phyloP scores from a whole-genome alignment of 2,797 vertebrate species.

The Pteronotus mesoamericanus region DNA sequence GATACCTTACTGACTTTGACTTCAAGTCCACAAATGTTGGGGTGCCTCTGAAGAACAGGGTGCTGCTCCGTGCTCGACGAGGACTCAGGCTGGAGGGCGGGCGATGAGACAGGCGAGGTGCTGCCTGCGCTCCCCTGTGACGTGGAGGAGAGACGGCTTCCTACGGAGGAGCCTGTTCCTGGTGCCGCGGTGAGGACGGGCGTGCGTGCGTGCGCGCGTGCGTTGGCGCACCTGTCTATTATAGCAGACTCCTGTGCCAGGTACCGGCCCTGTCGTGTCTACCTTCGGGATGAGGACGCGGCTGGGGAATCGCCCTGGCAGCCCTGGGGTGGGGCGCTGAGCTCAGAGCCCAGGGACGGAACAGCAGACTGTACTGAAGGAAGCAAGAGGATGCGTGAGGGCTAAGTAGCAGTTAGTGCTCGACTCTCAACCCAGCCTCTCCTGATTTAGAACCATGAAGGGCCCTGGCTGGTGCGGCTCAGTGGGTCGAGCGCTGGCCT shows the following conservation, averaged over 20 bases:
- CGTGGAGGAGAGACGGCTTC: fast-evolving
- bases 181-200: fast-evolving
- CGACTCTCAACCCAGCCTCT: not conserved
- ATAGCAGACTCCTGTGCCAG: fast-evolving
- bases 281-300: not conserved
- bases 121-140: fast-evolving
- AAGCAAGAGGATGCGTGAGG: fast-evolving
- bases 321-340: not conserved
- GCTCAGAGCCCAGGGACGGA: not conserved
- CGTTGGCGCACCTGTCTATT: fast-evolving
- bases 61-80: too few relatives aligned
- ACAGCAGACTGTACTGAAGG: fast-evolving
- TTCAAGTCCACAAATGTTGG: not conserved
- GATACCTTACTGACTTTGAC: not conserved
- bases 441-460: fast-evolving
- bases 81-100: fast-evolving
- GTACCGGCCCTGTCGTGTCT: fast-evolving
- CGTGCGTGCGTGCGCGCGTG: fast-evolving
- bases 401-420: fast-evolving
- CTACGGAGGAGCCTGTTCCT: fast-evolving
- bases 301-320: not conserved
- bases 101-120: fast-evolving
- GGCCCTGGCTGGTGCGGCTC: not conserved
- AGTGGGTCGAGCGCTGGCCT: not conserved
- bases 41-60: not conserved